phyloP scores from a whole-genome alignment of 2,888 invertebrate genomes.

The Doris montereyensis region DNA sequence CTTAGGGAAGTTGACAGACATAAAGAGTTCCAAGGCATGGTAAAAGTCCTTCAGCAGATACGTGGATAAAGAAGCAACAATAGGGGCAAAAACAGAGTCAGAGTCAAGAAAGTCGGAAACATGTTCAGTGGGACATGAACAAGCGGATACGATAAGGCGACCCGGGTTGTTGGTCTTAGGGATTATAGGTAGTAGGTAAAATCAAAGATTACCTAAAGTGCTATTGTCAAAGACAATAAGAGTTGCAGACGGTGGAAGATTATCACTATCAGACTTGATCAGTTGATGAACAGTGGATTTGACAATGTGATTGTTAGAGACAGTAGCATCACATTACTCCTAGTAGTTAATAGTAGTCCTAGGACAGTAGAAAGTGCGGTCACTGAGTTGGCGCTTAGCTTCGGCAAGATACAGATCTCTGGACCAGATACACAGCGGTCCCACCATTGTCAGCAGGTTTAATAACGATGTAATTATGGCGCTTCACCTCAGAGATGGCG shows the following conservation, averaged over 20 bases:
- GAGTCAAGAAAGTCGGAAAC: conserved; percentile 24
- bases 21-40: conserved; percentile 14
- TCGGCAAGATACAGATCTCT: too few species aligned
- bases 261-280: too few species aligned
- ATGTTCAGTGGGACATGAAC: conserved; percentile 21
- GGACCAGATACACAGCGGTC: too few species aligned
- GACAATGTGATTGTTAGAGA: background rate
- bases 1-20: too few species aligned
- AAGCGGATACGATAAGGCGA: conserved; percentile 39
- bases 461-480: too few species aligned
- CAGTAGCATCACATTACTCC: background rate
- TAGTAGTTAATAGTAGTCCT: background rate
- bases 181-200: conserved; percentile 43
- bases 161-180: conserved; percentile 38
- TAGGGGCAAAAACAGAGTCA: background rate
- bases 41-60: conserved; percentile 6
- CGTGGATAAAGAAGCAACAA: background rate
- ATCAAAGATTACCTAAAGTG: background rate
- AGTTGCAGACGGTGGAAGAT: background rate
- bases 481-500: too few species aligned
- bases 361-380: too few species aligned
- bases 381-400: too few species aligned
- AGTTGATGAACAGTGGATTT: background rate
- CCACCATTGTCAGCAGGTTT: too few species aligned
- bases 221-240: background rate